These are phyloP conservation scores for Eupithecia exiguata DNA, from an alignment of 2,888 invertebrate genomes.

Conservation along the genomic window DNA sequence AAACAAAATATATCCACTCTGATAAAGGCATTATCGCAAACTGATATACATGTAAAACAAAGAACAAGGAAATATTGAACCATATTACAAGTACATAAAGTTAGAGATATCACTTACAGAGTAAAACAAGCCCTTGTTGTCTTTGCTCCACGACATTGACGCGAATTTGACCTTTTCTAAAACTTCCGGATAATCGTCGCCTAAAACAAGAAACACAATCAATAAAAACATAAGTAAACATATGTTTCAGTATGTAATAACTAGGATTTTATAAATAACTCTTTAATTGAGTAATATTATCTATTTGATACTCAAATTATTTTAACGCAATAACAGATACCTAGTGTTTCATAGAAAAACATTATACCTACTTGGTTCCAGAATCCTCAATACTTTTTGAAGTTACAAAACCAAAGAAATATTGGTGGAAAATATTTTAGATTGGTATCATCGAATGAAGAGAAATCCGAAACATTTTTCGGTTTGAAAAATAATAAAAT, in stretches of 20 bases:
- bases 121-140: slow-evolving; percentile 97
- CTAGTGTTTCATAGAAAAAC: no score
- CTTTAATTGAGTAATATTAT: no score
- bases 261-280: not conserved
- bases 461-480: no score
- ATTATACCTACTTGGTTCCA: no score
- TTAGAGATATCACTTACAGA: slow-evolving; percentile 83
- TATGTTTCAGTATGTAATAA: not conserved
- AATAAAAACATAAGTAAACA: not conserved
- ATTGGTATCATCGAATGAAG: no score
- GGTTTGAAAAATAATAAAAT: no score
- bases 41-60: not conserved
- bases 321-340: no score
- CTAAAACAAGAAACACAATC: slow-evolving; percentile 60
- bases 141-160: slow-evolving; percentile 96
- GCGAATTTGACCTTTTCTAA: slow-evolving; percentile 96
- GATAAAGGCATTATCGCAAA: slow-evolving; percentile 4
- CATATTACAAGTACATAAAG: slow-evolving; percentile 2
- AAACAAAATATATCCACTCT: not conserved
- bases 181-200: slow-evolving; percentile 94
- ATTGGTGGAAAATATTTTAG: no score
- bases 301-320: not conserved
- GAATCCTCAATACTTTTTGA: no score
- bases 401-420: no score
- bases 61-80: slow-evolving; percentile 10